Evolutionary conservation across 2,888 invertebrate species (phyloP).

Genomic region (Drosophila acutilabella): DNA sequence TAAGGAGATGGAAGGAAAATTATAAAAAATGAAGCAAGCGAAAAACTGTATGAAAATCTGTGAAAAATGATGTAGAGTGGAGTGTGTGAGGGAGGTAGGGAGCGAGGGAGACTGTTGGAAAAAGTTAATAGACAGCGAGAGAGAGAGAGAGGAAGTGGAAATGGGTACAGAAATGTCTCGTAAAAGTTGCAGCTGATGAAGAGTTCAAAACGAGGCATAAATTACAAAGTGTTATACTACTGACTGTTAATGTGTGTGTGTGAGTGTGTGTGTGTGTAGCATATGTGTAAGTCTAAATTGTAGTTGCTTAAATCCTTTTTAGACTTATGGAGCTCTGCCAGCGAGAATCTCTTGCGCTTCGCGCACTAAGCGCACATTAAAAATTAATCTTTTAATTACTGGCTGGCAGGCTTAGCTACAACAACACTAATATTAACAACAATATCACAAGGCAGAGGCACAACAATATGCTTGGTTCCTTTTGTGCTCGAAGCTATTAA

Average conservation of each 20-base stretch:
- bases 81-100: not conserved
- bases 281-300: conserved; percentile 16
- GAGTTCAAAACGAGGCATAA: conserved; percentile 55
- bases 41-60: conserved; percentile 24
- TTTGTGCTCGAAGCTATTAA: conserved; percentile 51
- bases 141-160: conserved; percentile 13
- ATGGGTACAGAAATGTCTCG: conserved; percentile 27
- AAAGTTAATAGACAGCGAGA: conserved; percentile 12
- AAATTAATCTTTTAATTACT: conserved; percentile 79
- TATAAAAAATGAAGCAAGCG: conserved; percentile 70
- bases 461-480: conserved; percentile 34
- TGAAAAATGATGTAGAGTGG: not conserved
- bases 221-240: conserved; percentile 52
- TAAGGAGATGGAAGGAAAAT: conserved; percentile 6
- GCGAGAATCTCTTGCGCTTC: conserved; percentile 24
- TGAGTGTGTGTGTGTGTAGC: conserved; percentile 34
- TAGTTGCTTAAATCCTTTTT: conserved; percentile 52
- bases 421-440: conserved; percentile 5
- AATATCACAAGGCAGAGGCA: not conserved
- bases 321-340: conserved; percentile 26
- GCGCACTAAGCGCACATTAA: conserved; percentile 68
- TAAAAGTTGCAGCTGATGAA: conserved; percentile 62
- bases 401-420: conserved; percentile 37
- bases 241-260: conserved; percentile 17
- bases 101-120: not conserved